Evolutionary conservation across 1,140 invertebrate genomes (phyloP).

Genomic region (Aphis gossypii): DNA sequence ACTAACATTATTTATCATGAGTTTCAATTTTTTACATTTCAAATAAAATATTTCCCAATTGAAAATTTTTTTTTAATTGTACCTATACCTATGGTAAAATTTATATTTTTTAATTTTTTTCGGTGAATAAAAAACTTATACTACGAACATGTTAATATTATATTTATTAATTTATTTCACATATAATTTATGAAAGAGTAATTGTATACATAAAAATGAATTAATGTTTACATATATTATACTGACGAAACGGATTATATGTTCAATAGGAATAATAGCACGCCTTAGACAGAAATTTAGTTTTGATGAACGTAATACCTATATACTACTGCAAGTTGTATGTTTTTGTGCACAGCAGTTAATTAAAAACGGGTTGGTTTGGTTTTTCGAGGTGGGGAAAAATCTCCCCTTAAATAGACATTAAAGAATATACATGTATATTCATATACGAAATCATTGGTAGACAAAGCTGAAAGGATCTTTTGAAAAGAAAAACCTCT

Average conservation of each 20-base stretch:
- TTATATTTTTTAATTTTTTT: not conserved
- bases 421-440: conserved; percentile 24
- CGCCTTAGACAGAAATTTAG: conserved; percentile 1
- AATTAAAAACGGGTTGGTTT: conserved; percentile 54
- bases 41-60: not conserved
- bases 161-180: not conserved
- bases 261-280: conserved; percentile 31
- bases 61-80: not conserved
- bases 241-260: conserved; percentile 1
- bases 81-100: not conserved
- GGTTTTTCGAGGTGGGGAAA: not conserved
- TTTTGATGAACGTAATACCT: conserved; percentile 25
- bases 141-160: not conserved
- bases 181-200: not conserved
- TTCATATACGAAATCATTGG: conserved; percentile 27
- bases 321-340: not conserved
- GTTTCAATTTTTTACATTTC: not conserved
- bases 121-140: not conserved
- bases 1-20: not conserved
- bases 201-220: not conserved
- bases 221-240: not conserved
- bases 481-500: conserved; percentile 18
- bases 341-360: conserved; percentile 11
- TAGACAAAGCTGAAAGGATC: conserved; percentile 28
- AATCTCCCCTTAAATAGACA: conserved; percentile 28